A percentile compares a stretch with the other conserved stretches of the same genome.
Evolutionary conservation across 2,113 vertebrate genomes (phyloP).

Genomic region (Zosterops pallidus): DNA sequence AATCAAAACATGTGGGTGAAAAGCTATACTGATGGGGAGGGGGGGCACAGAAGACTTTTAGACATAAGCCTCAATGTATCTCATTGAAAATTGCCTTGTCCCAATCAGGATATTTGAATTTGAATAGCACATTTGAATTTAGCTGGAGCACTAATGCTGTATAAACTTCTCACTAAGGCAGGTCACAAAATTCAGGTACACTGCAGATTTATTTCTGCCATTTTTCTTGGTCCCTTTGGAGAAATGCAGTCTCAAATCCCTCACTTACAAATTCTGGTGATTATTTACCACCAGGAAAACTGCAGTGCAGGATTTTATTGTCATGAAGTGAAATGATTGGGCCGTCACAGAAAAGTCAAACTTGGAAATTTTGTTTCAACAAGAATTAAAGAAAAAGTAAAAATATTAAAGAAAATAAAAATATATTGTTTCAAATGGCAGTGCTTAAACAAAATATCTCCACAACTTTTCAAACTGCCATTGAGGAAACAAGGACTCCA

Average conservation of each 20-base stretch:
- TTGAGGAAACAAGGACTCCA: not conserved
- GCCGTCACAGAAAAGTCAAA: not conserved
- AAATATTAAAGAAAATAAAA: not conserved
- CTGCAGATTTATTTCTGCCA: not conserved
- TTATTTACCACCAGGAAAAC: not conserved
- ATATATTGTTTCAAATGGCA: not conserved
- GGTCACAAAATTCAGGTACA: not conserved
- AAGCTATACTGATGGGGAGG: not conserved
- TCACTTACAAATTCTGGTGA: not conserved
- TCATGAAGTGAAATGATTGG: rapidly evolving
- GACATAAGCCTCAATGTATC: not conserved
- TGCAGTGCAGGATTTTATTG: not conserved
- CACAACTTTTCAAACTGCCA: not conserved
- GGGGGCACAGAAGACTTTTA: not conserved
- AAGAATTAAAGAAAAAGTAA: not conserved
- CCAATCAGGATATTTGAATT: not conserved
- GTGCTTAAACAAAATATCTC: not conserved
- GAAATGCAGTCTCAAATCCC: not conserved
- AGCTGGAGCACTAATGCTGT: not conserved
- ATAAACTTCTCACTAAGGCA: not conserved
- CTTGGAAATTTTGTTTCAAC: not conserved
- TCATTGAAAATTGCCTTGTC: not conserved
- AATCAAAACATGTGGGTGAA: not conserved
- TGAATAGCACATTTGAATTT: not conserved
- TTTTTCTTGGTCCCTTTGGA: not conserved